Evolutionary conservation across 2,888 invertebrate species (phyloP).

Genomic region (Gymnoscelis rufifasciata): DNA sequence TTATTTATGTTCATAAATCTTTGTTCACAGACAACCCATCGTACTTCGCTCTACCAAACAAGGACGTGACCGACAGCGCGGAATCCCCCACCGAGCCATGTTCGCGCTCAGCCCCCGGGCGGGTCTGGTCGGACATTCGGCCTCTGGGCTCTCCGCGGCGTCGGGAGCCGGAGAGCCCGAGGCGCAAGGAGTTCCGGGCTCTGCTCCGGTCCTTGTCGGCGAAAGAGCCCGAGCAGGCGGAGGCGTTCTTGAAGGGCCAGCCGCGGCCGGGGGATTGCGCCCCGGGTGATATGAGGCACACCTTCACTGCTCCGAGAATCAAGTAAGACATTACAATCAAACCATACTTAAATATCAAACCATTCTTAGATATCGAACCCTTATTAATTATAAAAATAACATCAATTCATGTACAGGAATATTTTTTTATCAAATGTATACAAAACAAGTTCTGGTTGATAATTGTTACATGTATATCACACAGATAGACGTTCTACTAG

Average conservation of each 20-base stretch:
- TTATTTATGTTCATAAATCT: background rate
- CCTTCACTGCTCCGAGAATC: constrained; percentile 66
- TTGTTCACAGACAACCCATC: constrained; percentile 86
- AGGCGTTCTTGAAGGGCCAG: constrained; percentile 83
- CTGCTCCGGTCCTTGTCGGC: constrained; percentile 82
- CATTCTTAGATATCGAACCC: no score
- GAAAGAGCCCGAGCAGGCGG: constrained; percentile 81
- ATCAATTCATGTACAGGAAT: no score
- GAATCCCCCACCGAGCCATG: constrained; percentile 71
- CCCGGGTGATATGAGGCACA: constrained; percentile 68
- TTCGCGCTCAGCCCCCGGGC: constrained; percentile 83
- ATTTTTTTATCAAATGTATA: no score
- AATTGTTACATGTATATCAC: no score
- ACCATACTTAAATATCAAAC: no score
- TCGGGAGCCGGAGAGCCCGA: constrained; percentile 64
- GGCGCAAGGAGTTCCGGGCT: constrained; percentile 77
- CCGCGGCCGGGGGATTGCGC: constrained; percentile 85
- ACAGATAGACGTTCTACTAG: no score
- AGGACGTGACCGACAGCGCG: constrained; percentile 59
- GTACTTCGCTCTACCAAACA: constrained; percentile 84
- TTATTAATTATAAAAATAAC: no score
- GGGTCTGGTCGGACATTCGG: constrained; percentile 74
- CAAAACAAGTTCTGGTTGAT: no score
- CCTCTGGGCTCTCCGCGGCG: constrained; percentile 60
- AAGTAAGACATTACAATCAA: constrained; percentile 50